Evolutionary conservation across 1,140 invertebrate species (phyloP), one percentile per base, ranked within the genome.

Genomic region (Eumeta japonica): DNA sequence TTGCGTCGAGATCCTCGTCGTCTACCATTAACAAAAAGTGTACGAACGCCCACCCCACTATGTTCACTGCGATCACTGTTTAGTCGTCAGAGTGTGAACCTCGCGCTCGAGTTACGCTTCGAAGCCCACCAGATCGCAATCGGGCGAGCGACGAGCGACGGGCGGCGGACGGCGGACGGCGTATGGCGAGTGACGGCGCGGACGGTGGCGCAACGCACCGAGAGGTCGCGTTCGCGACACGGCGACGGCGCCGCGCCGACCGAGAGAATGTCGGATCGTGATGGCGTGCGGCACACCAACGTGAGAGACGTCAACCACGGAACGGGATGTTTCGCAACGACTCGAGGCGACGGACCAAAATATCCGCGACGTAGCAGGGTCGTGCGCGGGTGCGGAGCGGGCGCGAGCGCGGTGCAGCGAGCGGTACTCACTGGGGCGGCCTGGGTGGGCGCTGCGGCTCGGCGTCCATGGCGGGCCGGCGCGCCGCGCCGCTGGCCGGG

Each of bases 361-460:
- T 68, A 65, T 66, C 55, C 58, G 50, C 53, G 55, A 51, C 57
- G 57, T 58, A 53, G 49, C 51, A 32, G 46, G 7, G 16, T 4
- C 49, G 52, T 53, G 49, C 48, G 51, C 49, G 52, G 45, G n/a
- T 46, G 40, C 35, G 43, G 40, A 45, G 43, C 39, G 35, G 42
- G 46, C 38, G 44, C 39, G 29, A 47, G 45, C 37, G 41, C 43
- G 48, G 39, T 46, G 38, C 33, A 39, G 42, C 35, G 51, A 51
- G 47, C 50, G 19, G 62, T 70, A 70, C 68, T 73, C 63, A 73
- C n/a, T n/a, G n/a, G n/a, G n/a, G n/a, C 65, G 58, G 68, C 68
- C 63, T 66, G 56, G 58, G 61, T 52, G 59, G 52, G 58, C 64
- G 58, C 52, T 67, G 67, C 59, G 64, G 67, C 55, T 71, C 65